Evolutionary conservation across 2,888 invertebrate genomes (phyloP).

Genomic region (Stomorhina lunata): DNA sequence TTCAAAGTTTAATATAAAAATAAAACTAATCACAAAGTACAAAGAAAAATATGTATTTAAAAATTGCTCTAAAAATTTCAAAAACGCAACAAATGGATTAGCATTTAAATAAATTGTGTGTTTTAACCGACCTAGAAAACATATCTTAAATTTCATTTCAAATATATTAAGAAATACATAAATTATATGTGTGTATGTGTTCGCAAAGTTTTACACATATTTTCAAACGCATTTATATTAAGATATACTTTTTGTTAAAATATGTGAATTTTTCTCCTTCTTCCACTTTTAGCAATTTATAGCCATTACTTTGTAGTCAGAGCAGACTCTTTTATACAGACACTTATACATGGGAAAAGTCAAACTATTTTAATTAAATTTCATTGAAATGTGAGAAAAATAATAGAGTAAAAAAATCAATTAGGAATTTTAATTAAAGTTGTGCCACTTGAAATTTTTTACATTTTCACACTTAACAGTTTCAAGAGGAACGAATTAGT

Average conservation of each 20-base stretch:
- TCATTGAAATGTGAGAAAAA: conserved; percentile 30
- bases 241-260: background rate
- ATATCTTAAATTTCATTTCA: conserved; percentile 2
- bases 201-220: background rate
- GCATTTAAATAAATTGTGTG: conserved; percentile 32
- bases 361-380: conserved; percentile 57
- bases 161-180: background rate
- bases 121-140: background rate
- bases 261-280: background rate
- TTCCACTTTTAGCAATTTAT: background rate
- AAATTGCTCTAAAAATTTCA: background rate
- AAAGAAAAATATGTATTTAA: no score
- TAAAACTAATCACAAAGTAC: no score
- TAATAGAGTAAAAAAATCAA: conserved; percentile 31
- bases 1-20: no score
- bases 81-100: background rate
- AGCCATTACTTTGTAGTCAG: background rate
- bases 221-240: background rate
- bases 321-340: background rate
- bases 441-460: conserved; percentile 59
- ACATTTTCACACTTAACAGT: conserved; percentile 5
- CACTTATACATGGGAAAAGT: background rate
- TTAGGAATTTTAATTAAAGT: conserved; percentile 64
- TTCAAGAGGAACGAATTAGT: background rate
- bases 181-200: background rate